Conservation (phyloP, 2,797 vertebrate species). For the Yasuhikotakia modesta region DNA sequence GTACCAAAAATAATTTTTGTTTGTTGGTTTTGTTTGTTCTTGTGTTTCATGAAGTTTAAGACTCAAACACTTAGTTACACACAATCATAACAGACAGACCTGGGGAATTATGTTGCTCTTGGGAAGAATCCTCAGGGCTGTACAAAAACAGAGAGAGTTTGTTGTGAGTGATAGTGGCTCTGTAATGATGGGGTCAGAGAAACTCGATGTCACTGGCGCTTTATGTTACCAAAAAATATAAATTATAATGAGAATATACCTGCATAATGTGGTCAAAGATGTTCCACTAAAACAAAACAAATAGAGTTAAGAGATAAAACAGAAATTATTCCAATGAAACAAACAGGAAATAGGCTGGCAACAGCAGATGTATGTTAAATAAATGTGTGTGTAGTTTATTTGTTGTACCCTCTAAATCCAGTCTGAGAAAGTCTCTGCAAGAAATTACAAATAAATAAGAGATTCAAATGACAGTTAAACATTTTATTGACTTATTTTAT, state of each 20-base stretch:
- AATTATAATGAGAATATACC: constrained; percentile 28
- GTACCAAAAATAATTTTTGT: background rate
- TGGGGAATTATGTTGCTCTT: constrained; percentile 3
- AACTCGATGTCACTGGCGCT: no score
- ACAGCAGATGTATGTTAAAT: background rate
- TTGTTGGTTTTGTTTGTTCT: background rate
- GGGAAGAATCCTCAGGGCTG: constrained; percentile 26
- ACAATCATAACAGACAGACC: constrained; percentile 23
- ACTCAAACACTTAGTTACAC: constrained; percentile 19
- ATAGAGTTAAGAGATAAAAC: constrained; percentile 2
- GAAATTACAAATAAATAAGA: constrained; percentile 25
- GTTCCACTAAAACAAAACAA: constrained; percentile 41
- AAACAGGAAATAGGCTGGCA: background rate
- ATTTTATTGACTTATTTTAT: background rate
- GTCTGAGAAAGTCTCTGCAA: constrained; percentile 66
- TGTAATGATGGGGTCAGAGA: background rate
- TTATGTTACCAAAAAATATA: background rate
- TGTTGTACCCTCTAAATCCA: constrained; percentile 69
- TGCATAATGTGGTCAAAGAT: constrained; percentile 46
- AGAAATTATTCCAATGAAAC: constrained; percentile 14
- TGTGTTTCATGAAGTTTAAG: constrained; percentile 1
- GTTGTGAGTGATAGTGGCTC: background rate
- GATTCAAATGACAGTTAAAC: constrained; percentile 7
- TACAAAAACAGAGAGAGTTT: constrained; percentile 25
- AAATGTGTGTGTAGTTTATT: background rate